phyloP scores from a whole-genome alignment of 2,113 vertebrate species.

The Proterorhinus semilunaris region DNA sequence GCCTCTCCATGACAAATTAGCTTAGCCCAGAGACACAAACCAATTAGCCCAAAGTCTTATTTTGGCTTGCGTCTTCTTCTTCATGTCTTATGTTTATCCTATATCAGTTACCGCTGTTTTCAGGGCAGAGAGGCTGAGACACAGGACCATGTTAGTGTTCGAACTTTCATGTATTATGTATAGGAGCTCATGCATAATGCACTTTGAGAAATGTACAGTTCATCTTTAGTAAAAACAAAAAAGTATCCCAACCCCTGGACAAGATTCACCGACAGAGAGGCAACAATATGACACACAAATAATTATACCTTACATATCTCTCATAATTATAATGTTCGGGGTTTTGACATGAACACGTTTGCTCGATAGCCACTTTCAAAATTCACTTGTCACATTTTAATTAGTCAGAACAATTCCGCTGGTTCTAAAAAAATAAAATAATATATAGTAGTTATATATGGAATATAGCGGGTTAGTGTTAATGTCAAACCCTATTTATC shows the following conservation, averaged over 20 bases:
- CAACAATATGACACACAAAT: too few relatives aligned
- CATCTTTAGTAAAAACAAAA: not conserved
- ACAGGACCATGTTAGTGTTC: conserved; percentile 13
- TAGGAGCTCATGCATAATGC: conserved; percentile 47
- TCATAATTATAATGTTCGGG: too few relatives aligned
- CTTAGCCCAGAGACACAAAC: not conserved
- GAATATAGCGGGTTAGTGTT: too few relatives aligned
- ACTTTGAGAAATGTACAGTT: conserved; percentile 23
- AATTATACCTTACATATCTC: too few relatives aligned
- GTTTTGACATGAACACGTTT: too few relatives aligned
- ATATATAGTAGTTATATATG: too few relatives aligned
- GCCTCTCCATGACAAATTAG: conserved; percentile 23
- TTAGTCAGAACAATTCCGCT: too few relatives aligned
- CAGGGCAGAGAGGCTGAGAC: conserved; percentile 21
- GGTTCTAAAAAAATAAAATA: too few relatives aligned
- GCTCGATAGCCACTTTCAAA: too few relatives aligned
- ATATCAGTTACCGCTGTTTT: conserved; percentile 52
- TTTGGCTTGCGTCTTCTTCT: conserved; percentile 6
- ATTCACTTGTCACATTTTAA: too few relatives aligned
- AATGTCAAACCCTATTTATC: too few relatives aligned
- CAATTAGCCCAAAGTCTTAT: conserved; percentile 5
- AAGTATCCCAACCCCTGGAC: not conserved
- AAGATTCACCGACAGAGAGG: not conserved
- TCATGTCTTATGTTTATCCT: conserved; percentile 20
- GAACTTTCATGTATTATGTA: conserved; percentile 64